Conservation (phyloP, 92 coral and sea anemone genomes). For the Scolanthus callimorphus region DNA sequence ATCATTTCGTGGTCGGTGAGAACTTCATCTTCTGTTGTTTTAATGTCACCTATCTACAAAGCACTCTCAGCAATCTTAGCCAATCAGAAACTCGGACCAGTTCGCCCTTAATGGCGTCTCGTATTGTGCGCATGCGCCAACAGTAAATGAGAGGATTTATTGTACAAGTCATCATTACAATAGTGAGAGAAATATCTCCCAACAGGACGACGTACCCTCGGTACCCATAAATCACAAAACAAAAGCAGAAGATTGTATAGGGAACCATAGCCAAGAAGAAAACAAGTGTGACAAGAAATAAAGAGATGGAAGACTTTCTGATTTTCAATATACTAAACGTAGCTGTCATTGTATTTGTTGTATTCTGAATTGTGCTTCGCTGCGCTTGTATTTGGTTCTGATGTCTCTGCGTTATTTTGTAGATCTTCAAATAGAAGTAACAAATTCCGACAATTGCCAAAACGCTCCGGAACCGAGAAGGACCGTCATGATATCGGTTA, state of each 20-base stretch:
- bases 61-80: not conserved
- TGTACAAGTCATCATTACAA: not conserved
- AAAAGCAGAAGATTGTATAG: not conserved
- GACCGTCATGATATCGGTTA: no score
- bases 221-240: not conserved
- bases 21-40: no score
- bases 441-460: no score
- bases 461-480: no score
- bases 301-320: not conserved
- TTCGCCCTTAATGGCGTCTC: not conserved
- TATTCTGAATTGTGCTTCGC: no score
- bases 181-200: not conserved
- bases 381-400: no score
- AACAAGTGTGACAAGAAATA: not conserved
- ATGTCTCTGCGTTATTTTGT: no score
- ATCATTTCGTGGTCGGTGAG: no score
- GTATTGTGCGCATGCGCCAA: not conserved
- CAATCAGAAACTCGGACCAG: not conserved
- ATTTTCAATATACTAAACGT: no score
- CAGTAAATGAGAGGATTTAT: not conserved
- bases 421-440: no score
- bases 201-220: not conserved
- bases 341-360: no score
- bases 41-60: no score
- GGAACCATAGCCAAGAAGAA: not conserved